phyloP scores from a whole-genome alignment of 2,113 vertebrate species.

The Sceloporus tristichus region DNA sequence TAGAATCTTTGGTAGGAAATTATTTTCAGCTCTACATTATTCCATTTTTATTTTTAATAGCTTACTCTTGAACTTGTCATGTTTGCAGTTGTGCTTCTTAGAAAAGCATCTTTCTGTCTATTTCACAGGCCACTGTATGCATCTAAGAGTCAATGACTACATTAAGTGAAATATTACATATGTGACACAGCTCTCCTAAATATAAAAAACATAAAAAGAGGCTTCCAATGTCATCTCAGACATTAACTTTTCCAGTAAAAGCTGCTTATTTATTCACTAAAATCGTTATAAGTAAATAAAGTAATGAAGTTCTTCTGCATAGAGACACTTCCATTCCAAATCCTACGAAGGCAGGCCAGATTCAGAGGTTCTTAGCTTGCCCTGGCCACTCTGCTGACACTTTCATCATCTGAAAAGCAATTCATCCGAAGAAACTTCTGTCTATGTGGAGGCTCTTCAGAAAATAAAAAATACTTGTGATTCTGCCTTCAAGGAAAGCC shows the following conservation, averaged over 20 bases:
- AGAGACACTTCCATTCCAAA: background rate
- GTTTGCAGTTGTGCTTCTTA: background rate
- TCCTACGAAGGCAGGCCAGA: background rate
- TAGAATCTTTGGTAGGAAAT: background rate
- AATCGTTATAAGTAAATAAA: background rate
- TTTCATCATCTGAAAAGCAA: too few relatives aligned
- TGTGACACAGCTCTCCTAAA: background rate
- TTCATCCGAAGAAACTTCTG: too few relatives aligned
- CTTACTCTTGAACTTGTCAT: background rate
- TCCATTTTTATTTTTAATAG: background rate
- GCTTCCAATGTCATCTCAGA: background rate
- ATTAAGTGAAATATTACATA: background rate
- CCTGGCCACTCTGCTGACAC: too few relatives aligned
- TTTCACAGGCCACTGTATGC: background rate
- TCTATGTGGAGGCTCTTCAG: too few relatives aligned
- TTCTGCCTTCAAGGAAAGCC: too few relatives aligned
- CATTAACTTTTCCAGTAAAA: background rate
- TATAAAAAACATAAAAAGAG: background rate
- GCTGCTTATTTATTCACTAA: background rate
- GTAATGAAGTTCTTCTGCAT: background rate
- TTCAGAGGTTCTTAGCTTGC: background rate
- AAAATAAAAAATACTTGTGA: too few relatives aligned
- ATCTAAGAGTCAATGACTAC: background rate
- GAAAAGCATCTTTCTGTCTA: background rate
- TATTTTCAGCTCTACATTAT: background rate